These are phyloP conservation scores for Eupristina koningsbergeri DNA, from an alignment of 1,140 invertebrate species.

Conservation along the genomic window DNA sequence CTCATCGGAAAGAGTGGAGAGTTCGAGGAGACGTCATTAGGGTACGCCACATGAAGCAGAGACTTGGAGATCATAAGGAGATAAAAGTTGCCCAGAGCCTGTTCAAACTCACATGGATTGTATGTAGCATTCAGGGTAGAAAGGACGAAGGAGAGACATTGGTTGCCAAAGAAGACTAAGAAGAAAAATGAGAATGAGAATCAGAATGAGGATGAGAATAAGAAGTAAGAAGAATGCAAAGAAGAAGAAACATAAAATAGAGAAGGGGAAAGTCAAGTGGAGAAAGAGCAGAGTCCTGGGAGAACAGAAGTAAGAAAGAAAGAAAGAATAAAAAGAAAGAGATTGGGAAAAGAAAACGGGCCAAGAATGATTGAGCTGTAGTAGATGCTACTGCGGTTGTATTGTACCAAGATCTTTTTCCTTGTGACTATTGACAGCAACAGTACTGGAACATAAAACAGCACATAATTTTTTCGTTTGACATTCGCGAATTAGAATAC, in stretches of 20 bases:
- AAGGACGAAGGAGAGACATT: slow-evolving; percentile 4
- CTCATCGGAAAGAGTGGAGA: slow-evolving; percentile 51
- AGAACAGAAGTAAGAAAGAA: background rate
- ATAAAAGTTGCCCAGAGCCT: slow-evolving; percentile 55
- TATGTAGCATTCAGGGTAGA: background rate
- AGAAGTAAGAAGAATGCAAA: slow-evolving; percentile 47
- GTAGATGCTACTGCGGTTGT: slow-evolving; percentile 65
- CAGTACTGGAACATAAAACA: background rate
- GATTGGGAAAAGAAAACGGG: slow-evolving; percentile 50
- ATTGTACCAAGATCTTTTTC: background rate
- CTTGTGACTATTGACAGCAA: background rate
- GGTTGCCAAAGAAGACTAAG: slow-evolving; percentile 55
- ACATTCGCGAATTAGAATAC: slow-evolving; percentile 10
- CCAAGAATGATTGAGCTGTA: slow-evolving; percentile 74
- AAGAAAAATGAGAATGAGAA: slow-evolving; percentile 25
- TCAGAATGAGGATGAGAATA: background rate
- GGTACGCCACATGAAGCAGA: slow-evolving; percentile 69
- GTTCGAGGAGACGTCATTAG: slow-evolving; percentile 70
- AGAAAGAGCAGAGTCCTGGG: background rate
- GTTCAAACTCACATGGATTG: background rate
- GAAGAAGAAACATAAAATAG: slow-evolving; percentile 21
- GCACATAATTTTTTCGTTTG: background rate
- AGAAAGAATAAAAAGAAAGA: background rate
- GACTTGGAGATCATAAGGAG: slow-evolving; percentile 65
- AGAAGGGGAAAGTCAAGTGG: slow-evolving; percentile 42